Conservation (phyloP, 2,113 vertebrate species). For the Corynorhinus townsendii region DNA sequence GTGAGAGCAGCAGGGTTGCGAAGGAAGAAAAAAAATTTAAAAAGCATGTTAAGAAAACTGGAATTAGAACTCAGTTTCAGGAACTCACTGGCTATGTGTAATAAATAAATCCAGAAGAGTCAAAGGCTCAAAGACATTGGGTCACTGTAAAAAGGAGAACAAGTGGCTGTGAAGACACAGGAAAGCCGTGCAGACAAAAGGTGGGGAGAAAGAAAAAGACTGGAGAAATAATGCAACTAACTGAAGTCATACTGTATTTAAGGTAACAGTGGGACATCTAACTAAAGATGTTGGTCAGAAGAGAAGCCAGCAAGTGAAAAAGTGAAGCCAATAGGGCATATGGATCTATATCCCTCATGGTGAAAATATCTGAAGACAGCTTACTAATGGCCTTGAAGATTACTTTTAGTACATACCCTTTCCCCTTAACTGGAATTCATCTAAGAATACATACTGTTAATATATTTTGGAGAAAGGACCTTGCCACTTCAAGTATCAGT, state of each 20-base stretch:
- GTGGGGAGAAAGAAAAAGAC: neutral
- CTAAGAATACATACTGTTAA: constrained; percentile 16
- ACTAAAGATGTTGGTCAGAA: neutral
- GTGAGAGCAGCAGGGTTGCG: neutral
- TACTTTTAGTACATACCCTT: neutral
- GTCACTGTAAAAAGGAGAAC: neutral
- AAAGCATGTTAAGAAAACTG: neutral
- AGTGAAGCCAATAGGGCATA: neutral
- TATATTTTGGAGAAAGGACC: constrained; percentile 26
- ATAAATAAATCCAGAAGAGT: neutral
- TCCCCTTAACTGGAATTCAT: constrained; percentile 14
- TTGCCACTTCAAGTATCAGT: neutral
- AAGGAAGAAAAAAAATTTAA: neutral
- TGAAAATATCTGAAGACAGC: constrained; percentile 13
- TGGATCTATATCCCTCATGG: neutral
- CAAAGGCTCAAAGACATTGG: neutral
- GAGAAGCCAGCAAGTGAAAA: neutral
- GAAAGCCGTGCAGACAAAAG: neutral
- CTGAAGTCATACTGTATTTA: neutral
- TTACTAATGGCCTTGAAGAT: neutral
- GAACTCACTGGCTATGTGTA: neutral
- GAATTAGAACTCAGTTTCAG: constrained; percentile 10
- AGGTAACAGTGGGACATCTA: neutral
- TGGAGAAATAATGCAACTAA: neutral
- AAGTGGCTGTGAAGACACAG: neutral